Percentiles rank a stretch among this genome's conserved stretches.
Evolutionary conservation across 92 coral and sea anemone genomes (phyloP).

Genomic region (Metridium senile): DNA sequence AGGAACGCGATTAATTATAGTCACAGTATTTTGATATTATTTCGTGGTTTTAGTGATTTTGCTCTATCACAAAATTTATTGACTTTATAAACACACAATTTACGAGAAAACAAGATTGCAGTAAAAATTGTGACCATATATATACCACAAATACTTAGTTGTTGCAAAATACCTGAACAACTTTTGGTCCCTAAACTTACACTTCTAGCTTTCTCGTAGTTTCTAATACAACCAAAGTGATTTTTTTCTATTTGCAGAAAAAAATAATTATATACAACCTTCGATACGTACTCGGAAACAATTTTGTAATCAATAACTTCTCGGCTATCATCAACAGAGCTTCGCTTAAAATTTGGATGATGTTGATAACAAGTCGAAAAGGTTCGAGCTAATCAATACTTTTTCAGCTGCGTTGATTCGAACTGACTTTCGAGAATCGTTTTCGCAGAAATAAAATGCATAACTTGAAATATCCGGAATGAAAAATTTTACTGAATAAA

Average conservation of each 20-base stretch:
- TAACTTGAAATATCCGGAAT: too few relatives aligned
- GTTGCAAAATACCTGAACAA: background rate
- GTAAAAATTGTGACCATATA: too few relatives aligned
- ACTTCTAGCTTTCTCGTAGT: background rate
- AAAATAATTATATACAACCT: conserved; percentile 8
- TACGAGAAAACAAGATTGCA: background rate
- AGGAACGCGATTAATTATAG: too few relatives aligned
- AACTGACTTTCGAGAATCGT: too few relatives aligned
- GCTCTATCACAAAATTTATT: too few relatives aligned
- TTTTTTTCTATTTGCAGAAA: background rate
- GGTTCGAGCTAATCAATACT: background rate
- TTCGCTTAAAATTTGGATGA: background rate
- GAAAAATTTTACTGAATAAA: too few relatives aligned
- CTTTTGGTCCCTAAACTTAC: background rate
- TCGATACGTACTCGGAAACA: background rate
- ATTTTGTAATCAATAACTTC: background rate
- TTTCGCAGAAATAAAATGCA: too few relatives aligned
- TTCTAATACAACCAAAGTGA: background rate
- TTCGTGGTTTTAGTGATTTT: too few relatives aligned
- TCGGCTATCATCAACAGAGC: background rate
- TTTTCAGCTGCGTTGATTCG: background rate
- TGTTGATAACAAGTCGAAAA: background rate
- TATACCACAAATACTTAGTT: background rate
- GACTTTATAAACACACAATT: too few relatives aligned
- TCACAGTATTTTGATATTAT: too few relatives aligned